Conservation (phyloP, 2,888 invertebrate genomes). For the Anorthoa munda region DNA sequence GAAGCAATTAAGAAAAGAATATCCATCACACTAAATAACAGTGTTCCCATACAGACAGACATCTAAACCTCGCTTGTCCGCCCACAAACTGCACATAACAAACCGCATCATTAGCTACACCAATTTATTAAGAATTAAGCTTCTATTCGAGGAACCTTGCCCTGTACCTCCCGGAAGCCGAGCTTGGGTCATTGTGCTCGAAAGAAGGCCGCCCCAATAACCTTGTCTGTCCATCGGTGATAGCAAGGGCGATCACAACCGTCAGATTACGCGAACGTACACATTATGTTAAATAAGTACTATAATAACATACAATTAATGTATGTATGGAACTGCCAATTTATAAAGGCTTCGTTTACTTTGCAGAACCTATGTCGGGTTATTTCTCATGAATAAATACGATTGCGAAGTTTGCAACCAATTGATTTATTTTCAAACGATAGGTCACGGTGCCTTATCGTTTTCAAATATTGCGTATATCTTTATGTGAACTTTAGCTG, state of each 20-base stretch:
- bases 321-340: neutral
- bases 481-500: conserved; percentile 11
- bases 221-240: conserved; percentile 71
- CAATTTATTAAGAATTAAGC: conserved; percentile 51
- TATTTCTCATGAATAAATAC: conserved; percentile 22
- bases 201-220: conserved; percentile 67
- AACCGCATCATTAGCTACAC: conserved; percentile 23
- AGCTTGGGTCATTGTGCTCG: conserved; percentile 75
- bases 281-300: conserved; percentile 41
- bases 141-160: conserved; percentile 61
- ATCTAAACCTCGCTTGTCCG: conserved; percentile 42
- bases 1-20: conserved; percentile 23
- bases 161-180: conserved; percentile 69
- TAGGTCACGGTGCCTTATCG: conserved; percentile 14
- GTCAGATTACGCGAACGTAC: conserved; percentile 41
- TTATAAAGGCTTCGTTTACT: conserved; percentile 12
- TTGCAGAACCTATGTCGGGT: conserved; percentile 10
- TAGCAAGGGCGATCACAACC: conserved; percentile 72
- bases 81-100: conserved; percentile 40
- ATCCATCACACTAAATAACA: conserved; percentile 16
- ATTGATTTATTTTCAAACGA: conserved; percentile 51
- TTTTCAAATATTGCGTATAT: conserved; percentile 25
- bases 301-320: conserved; percentile 16
- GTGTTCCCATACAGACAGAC: conserved; percentile 11
- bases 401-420: conserved; percentile 44